Evolutionary conservation across 1,140 invertebrate species (phyloP).

Genomic region (silkworm (Bombyx mori)): ASM3026992v2 NC_085115.1:945001-945500

Average conservation of each 20-base stretch:
- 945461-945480: conserved; percentile 35
- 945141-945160: conserved; percentile 10
- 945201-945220: too few species aligned
- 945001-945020: conserved; percentile 66
- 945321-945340: neutral
- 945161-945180: too few species aligned
- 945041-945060: conserved; percentile 74
- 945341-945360: conserved; percentile 24
- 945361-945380: conserved; percentile 28
- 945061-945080: conserved; percentile 76
- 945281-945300: too few species aligned
- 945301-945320: too few species aligned
- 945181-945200: too few species aligned
- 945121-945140: conserved; percentile 25
- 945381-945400: conserved; percentile 37
- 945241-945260: too few species aligned
- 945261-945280: too few species aligned
- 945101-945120: conserved; percentile 44
- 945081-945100: conserved; percentile 58
- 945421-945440: conserved; percentile 48
- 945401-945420: conserved; percentile 23
- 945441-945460: conserved; percentile 48
- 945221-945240: too few species aligned
- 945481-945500: conserved; percentile 30
- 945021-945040: conserved; percentile 75